phyloP scores from a whole-genome alignment of 2,797 vertebrate species.

The Anolis apletophallus region DNA sequence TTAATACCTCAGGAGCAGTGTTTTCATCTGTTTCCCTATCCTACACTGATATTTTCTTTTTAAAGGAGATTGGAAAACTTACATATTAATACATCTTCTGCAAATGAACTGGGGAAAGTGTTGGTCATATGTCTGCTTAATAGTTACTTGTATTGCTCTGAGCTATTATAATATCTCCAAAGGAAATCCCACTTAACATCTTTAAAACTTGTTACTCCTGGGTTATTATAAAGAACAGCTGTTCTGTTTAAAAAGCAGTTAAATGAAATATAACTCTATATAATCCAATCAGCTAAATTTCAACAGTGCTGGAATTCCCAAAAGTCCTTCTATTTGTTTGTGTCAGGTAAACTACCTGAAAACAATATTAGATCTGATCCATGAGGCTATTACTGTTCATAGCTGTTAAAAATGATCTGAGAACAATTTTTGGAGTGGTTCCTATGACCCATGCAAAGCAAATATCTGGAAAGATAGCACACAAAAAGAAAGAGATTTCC shows the following conservation, averaged over 20 bases:
- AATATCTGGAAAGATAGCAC: background rate
- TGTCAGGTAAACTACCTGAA: no score
- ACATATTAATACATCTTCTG: background rate
- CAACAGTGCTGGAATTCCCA: no score
- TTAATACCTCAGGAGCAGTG: background rate
- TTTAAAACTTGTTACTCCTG: background rate
- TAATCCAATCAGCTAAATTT: no score
- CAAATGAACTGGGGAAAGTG: conserved; percentile 1
- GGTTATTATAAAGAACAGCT: background rate
- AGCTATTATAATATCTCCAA: background rate
- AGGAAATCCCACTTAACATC: background rate
- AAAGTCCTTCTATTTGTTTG: no score
- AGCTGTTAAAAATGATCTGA: no score
- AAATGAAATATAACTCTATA: no score
- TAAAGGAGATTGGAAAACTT: background rate
- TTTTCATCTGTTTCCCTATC: background rate
- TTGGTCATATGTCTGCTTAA: background rate
- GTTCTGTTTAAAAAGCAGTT: no score
- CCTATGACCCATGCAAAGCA: no score
- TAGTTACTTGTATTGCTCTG: background rate
- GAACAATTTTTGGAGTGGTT: no score
- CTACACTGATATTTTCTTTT: background rate
- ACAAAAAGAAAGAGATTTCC: background rate
- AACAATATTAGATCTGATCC: no score
- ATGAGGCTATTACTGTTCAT: no score